Evolutionary conservation across 2,888 invertebrate species (phyloP).

Genomic region (Thecophora atra): DNA sequence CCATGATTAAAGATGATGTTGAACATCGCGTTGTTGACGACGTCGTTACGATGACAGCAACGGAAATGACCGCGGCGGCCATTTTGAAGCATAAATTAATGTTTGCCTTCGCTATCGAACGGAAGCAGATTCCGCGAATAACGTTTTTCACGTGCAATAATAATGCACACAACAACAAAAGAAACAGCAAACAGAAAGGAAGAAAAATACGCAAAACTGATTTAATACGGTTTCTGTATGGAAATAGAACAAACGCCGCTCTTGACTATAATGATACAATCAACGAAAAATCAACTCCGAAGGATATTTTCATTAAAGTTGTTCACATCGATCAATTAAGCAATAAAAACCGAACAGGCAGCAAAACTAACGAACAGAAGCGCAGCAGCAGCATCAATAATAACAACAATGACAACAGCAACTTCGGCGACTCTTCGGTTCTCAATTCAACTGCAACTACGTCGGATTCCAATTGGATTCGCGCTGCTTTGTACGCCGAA

Average conservation of each 20-base stretch:
- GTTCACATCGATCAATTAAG: slow-evolving; percentile 55
- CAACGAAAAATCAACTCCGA: slow-evolving; percentile 32
- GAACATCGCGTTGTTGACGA: background rate
- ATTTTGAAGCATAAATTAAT: slow-evolving; percentile 54
- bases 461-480: slow-evolving; percentile 52
- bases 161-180: slow-evolving; percentile 41
- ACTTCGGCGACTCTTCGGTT: slow-evolving; percentile 40
- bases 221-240: slow-evolving; percentile 37
- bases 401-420: slow-evolving; percentile 1
- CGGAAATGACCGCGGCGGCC: slow-evolving; percentile 1
- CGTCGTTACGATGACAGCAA: slow-evolving; percentile 26
- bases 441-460: slow-evolving; percentile 47
- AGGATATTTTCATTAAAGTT: slow-evolving; percentile 54
- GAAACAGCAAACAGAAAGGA: slow-evolving; percentile 40
- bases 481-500: slow-evolving; percentile 53
- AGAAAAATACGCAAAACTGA: slow-evolving; percentile 34
- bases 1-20: background rate
- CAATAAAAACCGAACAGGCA: slow-evolving; percentile 40
- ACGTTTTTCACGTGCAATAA: slow-evolving; percentile 59
- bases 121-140: slow-evolving; percentile 60
- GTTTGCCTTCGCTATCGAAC: slow-evolving; percentile 54
- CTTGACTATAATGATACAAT: background rate
- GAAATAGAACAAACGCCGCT: background rate
- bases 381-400: slow-evolving; percentile 5
- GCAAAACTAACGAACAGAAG: slow-evolving; percentile 11